Evolutionary conservation across 2,797 vertebrate genomes (phyloP).

Genomic region (Todus mexicanus): DNA sequence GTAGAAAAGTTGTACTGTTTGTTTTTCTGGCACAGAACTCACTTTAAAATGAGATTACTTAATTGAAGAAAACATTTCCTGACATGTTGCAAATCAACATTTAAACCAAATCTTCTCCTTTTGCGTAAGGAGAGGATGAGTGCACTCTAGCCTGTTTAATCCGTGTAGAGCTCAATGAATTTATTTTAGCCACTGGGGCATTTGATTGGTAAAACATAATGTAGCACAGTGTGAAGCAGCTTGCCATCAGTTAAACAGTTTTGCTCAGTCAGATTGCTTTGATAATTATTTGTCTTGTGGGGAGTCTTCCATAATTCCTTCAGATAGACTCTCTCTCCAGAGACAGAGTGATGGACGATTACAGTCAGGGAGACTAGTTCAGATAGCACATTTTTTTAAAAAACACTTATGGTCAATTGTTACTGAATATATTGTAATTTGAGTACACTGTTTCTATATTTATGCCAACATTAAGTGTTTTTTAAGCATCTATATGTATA

Average conservation of each 20-base stretch:
- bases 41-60: conserved; percentile 72
- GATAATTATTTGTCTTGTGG: conserved; percentile 62
- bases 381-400: not conserved
- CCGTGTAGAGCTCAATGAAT: conserved; percentile 62
- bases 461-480: not conserved
- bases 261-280: conserved; percentile 61
- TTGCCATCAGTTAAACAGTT: conserved; percentile 63
- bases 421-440: not conserved
- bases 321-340: conserved; percentile 28
- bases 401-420: not conserved
- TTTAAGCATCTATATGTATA: not conserved
- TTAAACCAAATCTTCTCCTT: conserved; percentile 71
- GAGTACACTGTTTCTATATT: not conserved
- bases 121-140: conserved; percentile 39
- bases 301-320: conserved; percentile 35
- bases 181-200: conserved; percentile 58
- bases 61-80: conserved; percentile 74
- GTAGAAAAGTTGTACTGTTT: conserved; percentile 64
- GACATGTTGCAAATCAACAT: conserved; percentile 68
- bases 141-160: conserved; percentile 70
- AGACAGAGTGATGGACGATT: not conserved
- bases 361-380: not conserved
- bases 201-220: conserved; percentile 66
- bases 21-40: conserved; percentile 66
- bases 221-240: conserved; percentile 56